Evolutionary conservation across 2,888 invertebrate genomes (phyloP), one percentile per base, ranked within the genome.

Genomic region (Dione vanillae): DNA sequence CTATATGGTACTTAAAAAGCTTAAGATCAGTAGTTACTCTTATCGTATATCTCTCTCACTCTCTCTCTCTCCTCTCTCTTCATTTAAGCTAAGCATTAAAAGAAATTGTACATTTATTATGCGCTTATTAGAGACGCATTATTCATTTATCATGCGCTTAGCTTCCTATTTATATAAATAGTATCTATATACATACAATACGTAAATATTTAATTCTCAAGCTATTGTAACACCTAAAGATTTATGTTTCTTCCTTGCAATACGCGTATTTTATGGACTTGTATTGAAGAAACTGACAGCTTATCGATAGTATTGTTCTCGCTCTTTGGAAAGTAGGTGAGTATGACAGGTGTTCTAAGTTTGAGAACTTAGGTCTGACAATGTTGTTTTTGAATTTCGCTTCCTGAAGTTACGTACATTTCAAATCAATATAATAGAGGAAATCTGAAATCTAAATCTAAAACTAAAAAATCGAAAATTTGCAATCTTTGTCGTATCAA

Each of bases 261-360:
- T 54, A 62, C n/a, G 40, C 52, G 11, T 69, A 64, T n/a, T 64
- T 47, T 56, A 69, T 54, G 54, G 40, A 35, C 27, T 11, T 11
- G 27, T 54, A 64, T 54, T 64, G 62, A 64, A 47, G 54, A 64
- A 69, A 47, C 40, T 35, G 59, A 61, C 62, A 52, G 52, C 43
- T 54, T 45, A 40, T 45, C 64, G 45, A 45, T 64, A 69, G 62
- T 47, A 69, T 69, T 69, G 61, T 69, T 64, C 68, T 56, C 37
- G 56, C 0, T 27, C n/a, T n/a, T 41, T 27, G 37, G 68, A 69
- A 62, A 68, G 68, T 64, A 54, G 54, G 61, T 35, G 43, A 52
- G 27, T 61, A 51, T 61, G 35, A 52, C 51, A 61, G 16, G 62
- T 64, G 47, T 43, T 47, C 58, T 43, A 47, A 59, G 16, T 69